These are phyloP conservation scores for Tyria jacobaeae DNA, from an alignment of 2,888 invertebrate species.

Conservation along the genomic window DNA sequence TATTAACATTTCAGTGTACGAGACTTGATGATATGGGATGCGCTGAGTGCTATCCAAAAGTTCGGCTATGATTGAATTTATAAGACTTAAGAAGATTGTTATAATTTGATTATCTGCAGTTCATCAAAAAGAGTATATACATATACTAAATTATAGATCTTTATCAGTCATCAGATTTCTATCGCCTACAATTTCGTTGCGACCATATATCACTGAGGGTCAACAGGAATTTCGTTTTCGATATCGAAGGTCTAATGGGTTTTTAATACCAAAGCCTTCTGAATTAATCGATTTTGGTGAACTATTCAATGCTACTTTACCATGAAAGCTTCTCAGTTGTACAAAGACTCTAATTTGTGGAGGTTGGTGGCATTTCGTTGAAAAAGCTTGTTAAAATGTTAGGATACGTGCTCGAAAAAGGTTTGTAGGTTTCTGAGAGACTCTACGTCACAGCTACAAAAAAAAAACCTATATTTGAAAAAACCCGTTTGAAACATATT, in stretches of 20 bases:
- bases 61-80: constrained; percentile 1
- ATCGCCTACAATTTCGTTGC: constrained; percentile 17
- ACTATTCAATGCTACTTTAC: constrained; percentile 34
- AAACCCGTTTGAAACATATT: neutral
- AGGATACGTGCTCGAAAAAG: neutral
- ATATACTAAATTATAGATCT: constrained; percentile 1
- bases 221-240: constrained; percentile 28
- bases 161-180: constrained; percentile 13
- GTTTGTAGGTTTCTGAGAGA: neutral
- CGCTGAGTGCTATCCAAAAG: neutral
- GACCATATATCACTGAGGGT: constrained; percentile 14
- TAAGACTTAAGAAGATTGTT: neutral
- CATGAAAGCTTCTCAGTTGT: constrained; percentile 2
- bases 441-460: neutral
- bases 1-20: constrained; percentile 14
- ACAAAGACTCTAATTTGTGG: constrained; percentile 8
- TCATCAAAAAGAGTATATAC: too few species aligned
- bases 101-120: too few species aligned
- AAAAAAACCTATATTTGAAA: neutral
- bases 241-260: constrained; percentile 34
- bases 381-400: constrained; percentile 1
- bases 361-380: constrained; percentile 1
- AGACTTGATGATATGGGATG: neutral
- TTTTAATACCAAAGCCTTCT: constrained; percentile 38
- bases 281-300: constrained; percentile 33